These are phyloP conservation scores for Apis dorsata DNA, from an alignment of 1,140 invertebrate genomes.

Conservation along the genomic window DNA sequence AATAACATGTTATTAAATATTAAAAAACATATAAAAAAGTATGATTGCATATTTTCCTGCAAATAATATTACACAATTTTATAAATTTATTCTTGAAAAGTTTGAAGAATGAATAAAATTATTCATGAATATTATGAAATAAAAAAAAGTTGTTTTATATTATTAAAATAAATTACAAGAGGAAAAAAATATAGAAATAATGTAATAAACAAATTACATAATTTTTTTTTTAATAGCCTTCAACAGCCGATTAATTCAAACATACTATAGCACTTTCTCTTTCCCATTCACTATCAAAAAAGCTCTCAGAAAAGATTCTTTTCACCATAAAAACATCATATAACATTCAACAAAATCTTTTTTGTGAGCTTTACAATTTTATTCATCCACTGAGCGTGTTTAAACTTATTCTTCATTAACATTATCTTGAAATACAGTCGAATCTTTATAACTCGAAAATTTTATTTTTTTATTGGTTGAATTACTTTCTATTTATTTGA, in stretches of 20 bases:
- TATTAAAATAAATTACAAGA: not conserved
- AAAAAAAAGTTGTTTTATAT: not conserved
- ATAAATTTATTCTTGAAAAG: not conserved
- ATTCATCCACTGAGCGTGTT: not conserved
- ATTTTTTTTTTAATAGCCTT: not conserved
- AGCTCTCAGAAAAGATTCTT: constrained; percentile 7
- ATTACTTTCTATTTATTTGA: too few relatives aligned
- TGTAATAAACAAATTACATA: not conserved
- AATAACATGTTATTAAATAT: not conserved
- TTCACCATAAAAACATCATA: not conserved
- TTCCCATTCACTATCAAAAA: not conserved
- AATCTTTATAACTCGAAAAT: too few relatives aligned
- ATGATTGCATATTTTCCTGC: not conserved
- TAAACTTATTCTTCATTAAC: not conserved
- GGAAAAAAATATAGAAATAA: not conserved
- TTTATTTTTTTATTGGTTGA: too few relatives aligned
- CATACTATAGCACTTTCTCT: not conserved
- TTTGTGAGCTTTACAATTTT: not conserved
- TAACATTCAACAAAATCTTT: not conserved
- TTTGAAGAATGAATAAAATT: too few relatives aligned
- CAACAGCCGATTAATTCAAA: not conserved
- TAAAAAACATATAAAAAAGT: not conserved
- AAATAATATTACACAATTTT: not conserved
- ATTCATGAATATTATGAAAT: too few relatives aligned
- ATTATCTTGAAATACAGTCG: not conserved